Conservation (phyloP, 1,140 invertebrate genomes). For the Pygmarrhopalites habei region DNA sequence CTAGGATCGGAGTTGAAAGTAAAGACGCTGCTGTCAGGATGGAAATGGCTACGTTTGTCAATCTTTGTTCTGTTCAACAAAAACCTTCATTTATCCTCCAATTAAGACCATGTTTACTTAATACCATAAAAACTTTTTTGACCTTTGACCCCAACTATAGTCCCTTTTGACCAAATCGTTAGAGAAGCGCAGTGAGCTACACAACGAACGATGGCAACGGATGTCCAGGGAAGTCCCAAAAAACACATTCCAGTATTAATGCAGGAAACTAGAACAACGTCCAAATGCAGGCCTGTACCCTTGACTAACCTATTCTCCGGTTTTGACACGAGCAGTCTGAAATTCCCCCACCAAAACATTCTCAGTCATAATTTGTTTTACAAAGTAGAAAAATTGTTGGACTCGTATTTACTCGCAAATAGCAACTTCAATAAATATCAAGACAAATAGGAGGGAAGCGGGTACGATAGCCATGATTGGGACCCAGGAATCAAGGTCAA, state of each 20-base stretch:
- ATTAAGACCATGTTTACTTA: too few relatives aligned
- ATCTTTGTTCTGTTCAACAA: too few relatives aligned
- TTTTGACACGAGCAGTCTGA: constrained; percentile 86
- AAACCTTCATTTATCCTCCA: too few relatives aligned
- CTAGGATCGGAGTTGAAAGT: too few relatives aligned
- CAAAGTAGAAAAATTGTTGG: background rate
- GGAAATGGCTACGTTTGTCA: too few relatives aligned
- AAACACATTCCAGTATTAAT: constrained; percentile 69
- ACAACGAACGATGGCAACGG: constrained; percentile 87
- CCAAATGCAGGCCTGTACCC: constrained; percentile 91
- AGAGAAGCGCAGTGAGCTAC: constrained; percentile 87
- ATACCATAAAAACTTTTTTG: too few relatives aligned
- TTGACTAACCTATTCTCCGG: constrained; percentile 85
- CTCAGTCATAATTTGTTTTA: constrained; percentile 40
- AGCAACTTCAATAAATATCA: constrained; percentile 94
- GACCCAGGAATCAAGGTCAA: constrained; percentile 54
- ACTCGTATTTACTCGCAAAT: constrained; percentile 93
- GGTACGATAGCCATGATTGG: constrained; percentile 72
- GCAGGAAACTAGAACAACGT: constrained; percentile 80
- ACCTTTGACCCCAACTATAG: constrained; percentile 80
- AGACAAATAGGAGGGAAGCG: constrained; percentile 80
- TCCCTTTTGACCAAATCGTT: constrained; percentile 86
- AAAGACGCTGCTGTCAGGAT: too few relatives aligned
- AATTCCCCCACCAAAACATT: too few relatives aligned
- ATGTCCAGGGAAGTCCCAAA: constrained; percentile 88